Conservation (phyloP, 2,888 invertebrate genomes). For the Harpagoxenus sublaevis region DNA sequence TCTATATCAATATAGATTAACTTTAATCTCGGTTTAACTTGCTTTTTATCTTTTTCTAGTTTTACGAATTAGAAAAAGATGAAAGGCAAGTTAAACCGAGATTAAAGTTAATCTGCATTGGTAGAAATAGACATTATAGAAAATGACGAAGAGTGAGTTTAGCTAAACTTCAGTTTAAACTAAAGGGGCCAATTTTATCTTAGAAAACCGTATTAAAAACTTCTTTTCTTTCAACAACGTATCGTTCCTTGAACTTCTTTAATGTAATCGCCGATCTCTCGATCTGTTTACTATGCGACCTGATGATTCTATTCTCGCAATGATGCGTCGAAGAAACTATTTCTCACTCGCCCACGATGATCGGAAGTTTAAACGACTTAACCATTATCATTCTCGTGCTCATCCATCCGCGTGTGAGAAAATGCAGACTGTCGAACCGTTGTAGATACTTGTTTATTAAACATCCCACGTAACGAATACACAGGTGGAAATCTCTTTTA, state of each 20-base stretch:
- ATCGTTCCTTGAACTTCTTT: neutral
- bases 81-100: too few relatives aligned
- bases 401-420: neutral
- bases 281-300: neutral
- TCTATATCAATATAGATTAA: too few relatives aligned
- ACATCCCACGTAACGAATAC: conserved; percentile 13
- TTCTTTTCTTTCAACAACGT: neutral
- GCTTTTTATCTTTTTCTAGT: too few relatives aligned
- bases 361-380: neutral
- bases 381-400: conserved; percentile 1
- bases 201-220: neutral
- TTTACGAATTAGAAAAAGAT: too few relatives aligned
- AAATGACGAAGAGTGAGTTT: too few relatives aligned
- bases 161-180: too few relatives aligned
- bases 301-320: neutral
- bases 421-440: conserved; percentile 9
- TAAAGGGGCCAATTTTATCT: neutral
- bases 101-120: too few relatives aligned
- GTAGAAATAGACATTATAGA: too few relatives aligned
- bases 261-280: neutral
- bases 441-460: conserved; percentile 14
- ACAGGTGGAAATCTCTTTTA: neutral
- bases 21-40: too few relatives aligned
- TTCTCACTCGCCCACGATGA: neutral
- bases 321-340: neutral